Evolutionary conservation across 2,113 vertebrate genomes (phyloP).

Genomic region (Nesospiza acunhae): DNA sequence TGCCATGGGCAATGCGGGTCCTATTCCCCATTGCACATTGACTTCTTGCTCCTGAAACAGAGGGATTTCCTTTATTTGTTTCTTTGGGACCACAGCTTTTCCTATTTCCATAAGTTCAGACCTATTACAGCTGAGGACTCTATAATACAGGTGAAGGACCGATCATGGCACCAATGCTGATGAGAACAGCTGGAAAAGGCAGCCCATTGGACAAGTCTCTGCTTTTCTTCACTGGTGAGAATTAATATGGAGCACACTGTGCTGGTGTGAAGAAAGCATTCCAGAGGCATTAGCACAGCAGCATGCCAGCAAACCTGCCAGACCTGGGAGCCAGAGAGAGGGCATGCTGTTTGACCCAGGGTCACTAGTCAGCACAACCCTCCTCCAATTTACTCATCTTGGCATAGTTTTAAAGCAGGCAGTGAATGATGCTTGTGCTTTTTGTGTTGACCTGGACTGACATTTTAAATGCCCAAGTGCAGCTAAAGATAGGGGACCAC

Average conservation of each 20-base stretch:
- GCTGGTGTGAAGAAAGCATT: background rate
- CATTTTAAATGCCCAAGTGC: background rate
- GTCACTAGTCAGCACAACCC: background rate
- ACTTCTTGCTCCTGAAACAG: background rate
- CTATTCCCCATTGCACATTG: background rate
- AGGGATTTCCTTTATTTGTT: background rate
- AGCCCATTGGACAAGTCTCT: background rate
- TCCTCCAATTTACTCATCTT: background rate
- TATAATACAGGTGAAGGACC: background rate
- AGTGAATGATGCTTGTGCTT: background rate
- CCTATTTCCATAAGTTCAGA: background rate
- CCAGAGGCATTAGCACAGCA: background rate
- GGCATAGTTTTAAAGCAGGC: background rate
- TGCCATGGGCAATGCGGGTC: background rate
- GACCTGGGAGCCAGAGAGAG: background rate
- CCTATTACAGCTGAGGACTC: background rate
- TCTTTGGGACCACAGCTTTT: background rate
- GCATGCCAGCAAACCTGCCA: background rate
- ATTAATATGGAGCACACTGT: background rate
- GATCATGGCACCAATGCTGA: background rate
- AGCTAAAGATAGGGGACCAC: background rate
- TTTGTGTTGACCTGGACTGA: background rate
- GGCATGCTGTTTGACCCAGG: background rate
- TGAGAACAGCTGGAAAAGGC: background rate
- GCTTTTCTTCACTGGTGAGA: background rate